Evolutionary conservation across 1,140 invertebrate genomes (phyloP).

Genomic region (Ditylenchus dipsaci): DNA sequence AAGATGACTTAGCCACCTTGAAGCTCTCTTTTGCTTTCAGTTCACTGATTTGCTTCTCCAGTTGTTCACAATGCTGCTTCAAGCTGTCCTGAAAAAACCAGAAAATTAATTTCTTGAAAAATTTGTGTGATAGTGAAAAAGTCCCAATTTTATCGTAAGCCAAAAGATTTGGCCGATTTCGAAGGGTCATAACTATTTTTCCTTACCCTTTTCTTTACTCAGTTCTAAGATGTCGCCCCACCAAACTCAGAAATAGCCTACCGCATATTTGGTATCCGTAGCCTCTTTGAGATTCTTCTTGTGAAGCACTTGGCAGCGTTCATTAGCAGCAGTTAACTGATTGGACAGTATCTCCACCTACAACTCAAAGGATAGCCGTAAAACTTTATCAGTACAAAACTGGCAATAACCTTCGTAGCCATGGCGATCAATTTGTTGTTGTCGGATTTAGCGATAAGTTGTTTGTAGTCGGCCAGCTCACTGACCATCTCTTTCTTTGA

Average conservation of each 20-base stretch:
- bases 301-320: conserved; percentile 47
- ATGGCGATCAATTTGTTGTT: conserved; percentile 53
- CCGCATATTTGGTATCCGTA: conserved; percentile 23
- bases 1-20: conserved; percentile 8
- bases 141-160: no score
- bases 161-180: no score
- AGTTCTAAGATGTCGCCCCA: no score
- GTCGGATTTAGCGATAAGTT: conserved; percentile 52
- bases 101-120: no score
- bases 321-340: conserved; percentile 47
- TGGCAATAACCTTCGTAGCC: conserved; percentile 48
- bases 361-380: not conserved
- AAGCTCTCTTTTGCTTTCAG: conserved; percentile 36
- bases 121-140: no score
- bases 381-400: not conserved
- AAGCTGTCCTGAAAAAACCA: conserved; percentile 28
- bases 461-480: conserved; percentile 49
- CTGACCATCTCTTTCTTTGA: conserved; percentile 39
- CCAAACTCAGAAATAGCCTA: not conserved
- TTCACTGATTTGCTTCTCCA: conserved; percentile 50
- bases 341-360: conserved; percentile 48
- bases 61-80: conserved; percentile 36
- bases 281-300: conserved; percentile 35
- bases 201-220: no score
- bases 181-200: no score